Percentiles rank a stretch among this genome's conserved stretches.
phyloP scores from a whole-genome alignment of 2,113 vertebrate species.

The Lophius piscatorius region DNA sequence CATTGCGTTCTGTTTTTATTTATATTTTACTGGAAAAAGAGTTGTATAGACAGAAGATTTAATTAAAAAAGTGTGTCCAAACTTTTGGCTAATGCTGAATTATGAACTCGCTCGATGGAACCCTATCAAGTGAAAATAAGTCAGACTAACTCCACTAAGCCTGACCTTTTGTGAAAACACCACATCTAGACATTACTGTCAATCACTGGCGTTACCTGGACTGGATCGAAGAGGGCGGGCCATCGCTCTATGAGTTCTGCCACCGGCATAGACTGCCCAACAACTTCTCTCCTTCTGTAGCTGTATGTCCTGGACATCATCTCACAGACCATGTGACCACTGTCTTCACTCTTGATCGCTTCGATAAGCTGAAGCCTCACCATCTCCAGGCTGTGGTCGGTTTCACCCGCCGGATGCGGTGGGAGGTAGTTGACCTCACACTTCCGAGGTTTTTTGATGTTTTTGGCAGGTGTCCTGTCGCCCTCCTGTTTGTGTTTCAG shows the following conservation, averaged over 20 bases:
- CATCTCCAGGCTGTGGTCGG: not conserved
- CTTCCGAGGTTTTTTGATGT: slow-evolving; percentile 39
- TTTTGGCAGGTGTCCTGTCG: slow-evolving; percentile 23
- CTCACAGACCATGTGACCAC: not conserved
- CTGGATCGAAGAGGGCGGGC: slow-evolving; percentile 5
- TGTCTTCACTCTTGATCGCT: not conserved
- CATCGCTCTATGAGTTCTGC: slow-evolving; percentile 7
- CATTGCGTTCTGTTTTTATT: too few relatives aligned
- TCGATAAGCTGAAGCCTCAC: slow-evolving; percentile 1
- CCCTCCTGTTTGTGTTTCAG: slow-evolving; percentile 25
- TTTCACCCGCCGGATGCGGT: slow-evolving; percentile 6
- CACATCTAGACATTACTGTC: too few relatives aligned
- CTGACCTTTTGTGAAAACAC: too few relatives aligned
- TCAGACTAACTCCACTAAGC: too few relatives aligned
- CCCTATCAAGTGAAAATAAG: too few relatives aligned
- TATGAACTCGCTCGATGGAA: too few relatives aligned
- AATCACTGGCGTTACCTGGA: too few relatives aligned
- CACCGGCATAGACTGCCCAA: not conserved
- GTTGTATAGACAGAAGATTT: too few relatives aligned
- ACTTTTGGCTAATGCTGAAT: too few relatives aligned
- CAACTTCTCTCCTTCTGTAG: slow-evolving; percentile 23
- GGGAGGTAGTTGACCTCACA: slow-evolving; percentile 33
- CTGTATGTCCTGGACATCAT: slow-evolving; percentile 22
- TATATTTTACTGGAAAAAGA: too few relatives aligned
- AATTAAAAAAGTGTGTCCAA: too few relatives aligned